Conservation (phyloP, 1,140 invertebrate species). For the Onthophagus taurus region DNA sequence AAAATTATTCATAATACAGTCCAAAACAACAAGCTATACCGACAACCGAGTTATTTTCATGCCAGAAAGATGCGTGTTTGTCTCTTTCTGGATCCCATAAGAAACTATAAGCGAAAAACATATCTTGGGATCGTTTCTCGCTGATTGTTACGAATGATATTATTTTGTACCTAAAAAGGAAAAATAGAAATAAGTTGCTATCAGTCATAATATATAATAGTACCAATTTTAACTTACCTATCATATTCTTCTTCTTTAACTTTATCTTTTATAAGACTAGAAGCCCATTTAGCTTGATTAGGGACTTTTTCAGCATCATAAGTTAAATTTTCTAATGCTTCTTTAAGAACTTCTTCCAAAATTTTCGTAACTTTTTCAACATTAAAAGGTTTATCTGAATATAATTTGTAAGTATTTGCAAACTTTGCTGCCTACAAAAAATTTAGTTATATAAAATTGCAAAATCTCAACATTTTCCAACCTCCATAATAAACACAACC, state of each 20-base stretch:
- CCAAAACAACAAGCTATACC: constrained; percentile 47
- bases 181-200: neutral
- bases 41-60: constrained; percentile 46
- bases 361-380: constrained; percentile 40
- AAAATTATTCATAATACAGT: constrained; percentile 47
- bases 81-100: constrained; percentile 51
- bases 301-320: constrained; percentile 38
- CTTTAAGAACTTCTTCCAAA: constrained; percentile 36
- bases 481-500: neutral
- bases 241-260: constrained; percentile 42
- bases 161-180: constrained; percentile 46
- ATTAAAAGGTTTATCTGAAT: constrained; percentile 42
- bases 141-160: constrained; percentile 47
- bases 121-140: constrained; percentile 46
- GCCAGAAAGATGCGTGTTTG: constrained; percentile 41
- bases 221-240: constrained; percentile 34
- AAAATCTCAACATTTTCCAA: too few species aligned
- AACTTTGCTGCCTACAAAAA: constrained; percentile 34
- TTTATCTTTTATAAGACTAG: constrained; percentile 37
- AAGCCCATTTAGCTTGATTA: constrained; percentile 36
- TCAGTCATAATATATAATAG: too few species aligned
- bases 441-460: too few species aligned
- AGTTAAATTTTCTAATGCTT: constrained; percentile 38
- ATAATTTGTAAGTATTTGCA: constrained; percentile 42
- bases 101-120: constrained; percentile 43